Conservation (phyloP, 2,888 invertebrate species). For the Agrochola circellaris region DNA sequence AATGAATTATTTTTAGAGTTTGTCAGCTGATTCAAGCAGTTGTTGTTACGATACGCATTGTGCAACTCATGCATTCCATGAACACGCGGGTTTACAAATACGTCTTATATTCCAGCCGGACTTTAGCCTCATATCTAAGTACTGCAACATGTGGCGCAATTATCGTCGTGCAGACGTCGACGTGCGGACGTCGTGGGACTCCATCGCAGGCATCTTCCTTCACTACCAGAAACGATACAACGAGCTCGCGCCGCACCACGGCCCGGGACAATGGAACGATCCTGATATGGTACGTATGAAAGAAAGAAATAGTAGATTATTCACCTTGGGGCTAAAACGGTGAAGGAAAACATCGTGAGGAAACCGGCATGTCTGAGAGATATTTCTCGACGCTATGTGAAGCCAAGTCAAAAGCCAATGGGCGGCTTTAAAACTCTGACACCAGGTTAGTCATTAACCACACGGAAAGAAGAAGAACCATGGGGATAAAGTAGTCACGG, state of each 20-base stretch:
- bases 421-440: too few species aligned
- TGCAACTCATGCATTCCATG: background rate
- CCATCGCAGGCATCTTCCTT: slow-evolving; percentile 88
- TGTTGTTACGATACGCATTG: background rate
- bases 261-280: slow-evolving; percentile 94
- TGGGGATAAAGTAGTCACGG: background rate
- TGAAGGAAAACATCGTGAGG: too few species aligned
- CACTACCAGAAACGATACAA: slow-evolving; percentile 88
- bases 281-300: slow-evolving; percentile 92
- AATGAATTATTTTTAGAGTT: too few species aligned
- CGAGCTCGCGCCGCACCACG: slow-evolving; percentile 87
- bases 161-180: too few species aligned
- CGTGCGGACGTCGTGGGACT: slow-evolving; percentile 90
- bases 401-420: too few species aligned
- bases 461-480: too few species aligned
- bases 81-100: background rate
- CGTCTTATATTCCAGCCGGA: slow-evolving; percentile 86
- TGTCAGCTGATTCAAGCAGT: too few species aligned
- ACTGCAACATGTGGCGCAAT: slow-evolving; percentile 93
- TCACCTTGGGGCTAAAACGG: background rate
- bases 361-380: too few species aligned
- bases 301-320: background rate
- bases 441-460: too few species aligned
- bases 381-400: too few species aligned
- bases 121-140: slow-evolving; percentile 84